Evolutionary conservation across 2,113 vertebrate species (phyloP), one percentile per base, ranked within the genome.

Genomic region (Sinocyclocheilus anshuiensis): DNA sequence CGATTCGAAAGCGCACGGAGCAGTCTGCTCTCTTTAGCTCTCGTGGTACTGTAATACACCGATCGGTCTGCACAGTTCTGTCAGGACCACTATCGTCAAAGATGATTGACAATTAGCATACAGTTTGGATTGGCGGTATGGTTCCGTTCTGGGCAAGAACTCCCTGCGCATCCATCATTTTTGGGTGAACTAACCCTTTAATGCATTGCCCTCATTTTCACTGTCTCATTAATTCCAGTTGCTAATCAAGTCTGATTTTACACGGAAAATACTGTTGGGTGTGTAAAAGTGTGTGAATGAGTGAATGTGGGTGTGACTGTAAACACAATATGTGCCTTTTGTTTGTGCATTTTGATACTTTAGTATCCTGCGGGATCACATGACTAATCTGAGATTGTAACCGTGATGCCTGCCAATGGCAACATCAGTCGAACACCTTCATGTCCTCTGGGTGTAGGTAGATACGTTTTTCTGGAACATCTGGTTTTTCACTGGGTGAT

Each of bases 401-500:
- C 33, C 53, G 29, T 59, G 26, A 57, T 63, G 36, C 12, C 59
- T 45, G 57, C 55, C 79, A 81, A 48, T 45, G 39, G 36, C 36
- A 81, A 11, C 55, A 65, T 36, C 53, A 24, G 57, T 13, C 22
- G 20, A 57, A 79, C 20, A 36, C 15, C 22, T 4, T 63, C n/a
- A n/a, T 36, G 24, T 36, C 77, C 20, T 61, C 9, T 36, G 20
- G n/a, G 55, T 57, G 55, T 24, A 33, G 4, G 13, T 69, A 8
- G 8, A 79, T 59, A 18, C 13, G 20, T 33, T 57, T 59, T 29
- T 67, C 61, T 65, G 48, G 53, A 87, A 89, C 86, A 89, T 89
- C 88, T 89, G 88, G 84, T 42, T 42, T 81, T 81, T 55, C 69
- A 83, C 63, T 45, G 81, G 76, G 74, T 50, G 26, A 48, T 77